Conservation (phyloP, 92 coral and sea anemone genomes). For the Siderastrea siderea region DNA sequence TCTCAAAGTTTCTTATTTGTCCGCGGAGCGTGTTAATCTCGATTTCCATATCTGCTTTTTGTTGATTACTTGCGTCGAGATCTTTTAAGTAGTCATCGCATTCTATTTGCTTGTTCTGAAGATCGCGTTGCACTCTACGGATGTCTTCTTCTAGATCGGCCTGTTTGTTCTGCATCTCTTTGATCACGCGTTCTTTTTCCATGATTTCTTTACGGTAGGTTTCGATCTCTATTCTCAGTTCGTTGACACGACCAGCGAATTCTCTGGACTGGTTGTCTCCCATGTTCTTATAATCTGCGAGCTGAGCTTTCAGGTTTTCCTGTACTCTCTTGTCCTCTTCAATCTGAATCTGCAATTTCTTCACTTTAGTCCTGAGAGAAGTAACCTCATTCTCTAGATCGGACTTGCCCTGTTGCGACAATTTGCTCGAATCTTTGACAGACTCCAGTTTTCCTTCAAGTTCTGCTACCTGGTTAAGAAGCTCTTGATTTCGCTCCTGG, state of each 20-base stretch:
- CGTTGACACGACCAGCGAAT: slow-evolving; percentile 77
- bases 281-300: slow-evolving; percentile 76
- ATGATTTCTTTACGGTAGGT: slow-evolving; percentile 71
- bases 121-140: slow-evolving; percentile 67
- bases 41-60: slow-evolving; percentile 87
- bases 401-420: slow-evolving; percentile 72
- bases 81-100: slow-evolving; percentile 72
- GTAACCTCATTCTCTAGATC: slow-evolving; percentile 87
- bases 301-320: slow-evolving; percentile 76
- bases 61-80: slow-evolving; percentile 69
- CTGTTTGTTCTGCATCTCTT: slow-evolving; percentile 69
- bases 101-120: slow-evolving; percentile 70
- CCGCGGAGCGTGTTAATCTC: slow-evolving; percentile 80
- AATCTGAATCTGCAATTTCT: slow-evolving; percentile 78
- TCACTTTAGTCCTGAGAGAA: slow-evolving; percentile 79
- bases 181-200: slow-evolving; percentile 82
- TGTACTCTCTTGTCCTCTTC: slow-evolving; percentile 79
- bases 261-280: slow-evolving; percentile 93
- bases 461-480: slow-evolving; percentile 67
- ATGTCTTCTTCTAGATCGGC: slow-evolving; percentile 79
- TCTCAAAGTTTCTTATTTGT: slow-evolving; percentile 78
- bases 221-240: slow-evolving; percentile 80
- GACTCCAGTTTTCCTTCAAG: slow-evolving; percentile 75
- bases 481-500: slow-evolving; percentile 68
- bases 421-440: slow-evolving; percentile 64